Percentiles rank a stretch among this genome's conserved stretches.
Evolutionary conservation across 2,113 vertebrate species (phyloP).

Genomic region (Nesoenas mayeri): DNA sequence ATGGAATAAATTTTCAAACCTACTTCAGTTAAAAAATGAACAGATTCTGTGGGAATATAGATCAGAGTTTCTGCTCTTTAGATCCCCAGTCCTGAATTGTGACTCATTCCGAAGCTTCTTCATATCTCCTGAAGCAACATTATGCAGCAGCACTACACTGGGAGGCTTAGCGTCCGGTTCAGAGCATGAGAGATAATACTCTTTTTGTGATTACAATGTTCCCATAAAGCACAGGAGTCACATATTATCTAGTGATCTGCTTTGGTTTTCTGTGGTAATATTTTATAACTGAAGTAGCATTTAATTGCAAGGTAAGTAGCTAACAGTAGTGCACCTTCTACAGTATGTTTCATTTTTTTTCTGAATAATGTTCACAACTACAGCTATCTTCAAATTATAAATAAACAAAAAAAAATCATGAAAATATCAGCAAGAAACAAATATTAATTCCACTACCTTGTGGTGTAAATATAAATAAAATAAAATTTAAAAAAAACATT

Average conservation of each 20-base stretch:
- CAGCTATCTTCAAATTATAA: background rate
- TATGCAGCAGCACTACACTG: background rate
- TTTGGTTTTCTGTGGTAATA: background rate
- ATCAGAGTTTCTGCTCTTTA: background rate
- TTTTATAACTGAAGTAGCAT: background rate
- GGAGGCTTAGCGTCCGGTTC: background rate
- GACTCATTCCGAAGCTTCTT: background rate
- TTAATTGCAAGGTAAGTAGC: background rate
- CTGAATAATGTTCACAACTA: background rate
- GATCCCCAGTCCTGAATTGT: background rate
- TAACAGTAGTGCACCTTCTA: background rate
- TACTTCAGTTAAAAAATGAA: background rate
- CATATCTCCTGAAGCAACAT: background rate
- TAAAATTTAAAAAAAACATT: background rate
- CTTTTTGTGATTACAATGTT: background rate
- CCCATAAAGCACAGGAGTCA: background rate
- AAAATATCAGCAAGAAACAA: background rate
- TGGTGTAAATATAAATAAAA: background rate
- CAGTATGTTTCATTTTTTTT: background rate
- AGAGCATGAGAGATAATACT: background rate
- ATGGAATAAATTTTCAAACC: background rate
- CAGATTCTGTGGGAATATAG: background rate
- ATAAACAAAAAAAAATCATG: background rate
- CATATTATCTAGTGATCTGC: background rate
- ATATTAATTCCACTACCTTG: conserved; percentile 8